Base-by-base conservation (phyloP, 1,140 invertebrate species). In the Aphelenchoides avenae region DNA sequence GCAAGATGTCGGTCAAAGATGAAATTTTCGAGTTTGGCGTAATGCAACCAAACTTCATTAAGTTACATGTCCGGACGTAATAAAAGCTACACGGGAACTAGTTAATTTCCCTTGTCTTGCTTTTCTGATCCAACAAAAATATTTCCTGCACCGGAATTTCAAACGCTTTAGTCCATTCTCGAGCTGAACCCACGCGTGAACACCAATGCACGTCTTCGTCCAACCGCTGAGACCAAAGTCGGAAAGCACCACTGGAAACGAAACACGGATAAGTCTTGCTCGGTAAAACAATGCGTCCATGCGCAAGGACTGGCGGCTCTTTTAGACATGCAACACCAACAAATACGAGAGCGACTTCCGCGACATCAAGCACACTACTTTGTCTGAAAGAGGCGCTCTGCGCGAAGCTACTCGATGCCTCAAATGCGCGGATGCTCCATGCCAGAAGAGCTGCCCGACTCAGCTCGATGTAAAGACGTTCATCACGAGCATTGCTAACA, bases 341-440 rank as follows among this genome's bases (percentile, higher is more conserved):
- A 77, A 84, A 2, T 78, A 91, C 47, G 80, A 83, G 51, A 92
- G 93, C 49, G 88, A 96, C 78, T 97, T 97, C 78, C 87, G 91
- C 61, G 93, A 97, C 71, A 89, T 97, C 31, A 98, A 98, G 78
- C 91, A 90, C 68, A 97, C 91, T 20, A 96, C 93, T 0, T 71
- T 97, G 39, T 92, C 90, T 68, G 93, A 98, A 78, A 82, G 92
- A 6, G 92, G 86, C 1, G 93, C 93, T 0, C 76, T 98, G 13
- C 84, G 82, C 57, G 93, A 98, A 80, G 89, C 94, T 0, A 84
- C 85, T 0, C 82, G 80, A 76, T 81, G 66, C 77, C 80, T 98
- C 6, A 98, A 97, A 78, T 98, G 93, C 79, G 91, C 89, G 0
- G 94, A 98, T 81, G 92, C 93, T 0, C 93, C 93, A 0, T 98